phyloP scores from a whole-genome alignment of 2,888 invertebrate genomes.

The Agrotis puta region DNA sequence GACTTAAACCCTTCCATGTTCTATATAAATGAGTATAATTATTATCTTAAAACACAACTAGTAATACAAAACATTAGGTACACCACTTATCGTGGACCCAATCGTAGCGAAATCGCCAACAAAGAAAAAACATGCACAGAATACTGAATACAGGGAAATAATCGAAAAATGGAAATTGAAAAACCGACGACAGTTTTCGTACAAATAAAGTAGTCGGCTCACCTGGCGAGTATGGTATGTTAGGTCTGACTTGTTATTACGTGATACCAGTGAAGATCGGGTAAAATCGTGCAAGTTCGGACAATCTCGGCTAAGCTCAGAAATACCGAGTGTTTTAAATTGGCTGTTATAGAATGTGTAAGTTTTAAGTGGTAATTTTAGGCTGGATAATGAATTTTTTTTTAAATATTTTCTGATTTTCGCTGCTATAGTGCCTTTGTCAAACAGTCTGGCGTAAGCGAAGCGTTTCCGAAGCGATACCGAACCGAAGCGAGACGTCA shows the following conservation, averaged over 20 bases:
- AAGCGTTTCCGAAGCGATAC: no score
- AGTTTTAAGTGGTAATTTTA: background rate
- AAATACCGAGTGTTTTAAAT: conserved; percentile 29
- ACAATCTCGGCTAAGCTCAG: conserved; percentile 23
- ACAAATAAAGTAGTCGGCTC: conserved; percentile 72
- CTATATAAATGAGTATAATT: no score
- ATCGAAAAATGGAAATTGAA: conserved; percentile 75
- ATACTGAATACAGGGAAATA: conserved; percentile 73
- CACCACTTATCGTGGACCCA: conserved; percentile 9
- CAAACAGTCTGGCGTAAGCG: no score
- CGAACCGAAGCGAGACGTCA: no score
- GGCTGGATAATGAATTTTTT: background rate
- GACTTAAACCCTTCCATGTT: no score
- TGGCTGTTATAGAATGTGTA: conserved; percentile 2
- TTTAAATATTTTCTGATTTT: background rate
- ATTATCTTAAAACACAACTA: conserved; percentile 15
- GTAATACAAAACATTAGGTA: conserved; percentile 18
- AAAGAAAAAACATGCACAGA: conserved; percentile 63
- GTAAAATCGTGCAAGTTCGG: conserved; percentile 20
- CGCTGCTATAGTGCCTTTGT: background rate
- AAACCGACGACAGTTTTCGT: conserved; percentile 69
- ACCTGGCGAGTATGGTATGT: conserved; percentile 67
- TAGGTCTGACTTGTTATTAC: conserved; percentile 56
- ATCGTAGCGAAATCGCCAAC: conserved; percentile 29
- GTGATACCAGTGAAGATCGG: conserved; percentile 57